Evolutionary conservation across 2,888 invertebrate genomes (phyloP), one percentile per base, ranked within the genome.

Genomic region (Apotomis betuletana): DNA sequence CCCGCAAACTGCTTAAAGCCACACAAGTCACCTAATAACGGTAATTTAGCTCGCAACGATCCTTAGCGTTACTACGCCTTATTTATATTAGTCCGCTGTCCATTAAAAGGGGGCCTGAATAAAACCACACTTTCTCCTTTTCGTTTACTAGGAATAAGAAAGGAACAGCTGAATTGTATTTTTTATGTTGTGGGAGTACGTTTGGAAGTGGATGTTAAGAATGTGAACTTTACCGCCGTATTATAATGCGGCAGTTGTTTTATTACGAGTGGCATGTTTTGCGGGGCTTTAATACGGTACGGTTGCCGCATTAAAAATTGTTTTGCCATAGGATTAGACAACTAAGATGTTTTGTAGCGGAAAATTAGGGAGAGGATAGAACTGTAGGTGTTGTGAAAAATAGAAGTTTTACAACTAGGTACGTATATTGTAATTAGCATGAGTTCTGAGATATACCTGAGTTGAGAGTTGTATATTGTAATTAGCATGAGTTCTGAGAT

Each of bases 1-100:
- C 67, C 71, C 54, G 49, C 57, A 67, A 67, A 72, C 67, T 67
- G 71, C 71, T 70, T 13, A 59, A 52, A 63, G 61, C 55, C 70
- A 67, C 71, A 67, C 67, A 72, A 71, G 67, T 72, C 71, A 67
- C 67, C 67, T 72, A 72, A 72, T 63, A 67, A 72, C 62, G 36
- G 71, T 58, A 67, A 67, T 72, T 72, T 67, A 67, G 62, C 58
- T 52, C 49, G 27, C 57, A 70, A 67, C 52, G 71, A 67, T 65
- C 61, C 52, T 46, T 38, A 27, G 51, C 64, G 38, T 15, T 67
- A 55, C 10, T 51, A 68, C 38, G 44, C 27, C n/a, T 65, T 67
- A 61, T 67, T 70, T 67, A 70, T 69, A 69, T 41, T 57, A 44
- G 59, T 59, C 52, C 15, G 15, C 15, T 13, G 52, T 13, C 59